Base-by-base conservation (phyloP, 2,888 invertebrate genomes). In the Doris montereyensis region DNA sequence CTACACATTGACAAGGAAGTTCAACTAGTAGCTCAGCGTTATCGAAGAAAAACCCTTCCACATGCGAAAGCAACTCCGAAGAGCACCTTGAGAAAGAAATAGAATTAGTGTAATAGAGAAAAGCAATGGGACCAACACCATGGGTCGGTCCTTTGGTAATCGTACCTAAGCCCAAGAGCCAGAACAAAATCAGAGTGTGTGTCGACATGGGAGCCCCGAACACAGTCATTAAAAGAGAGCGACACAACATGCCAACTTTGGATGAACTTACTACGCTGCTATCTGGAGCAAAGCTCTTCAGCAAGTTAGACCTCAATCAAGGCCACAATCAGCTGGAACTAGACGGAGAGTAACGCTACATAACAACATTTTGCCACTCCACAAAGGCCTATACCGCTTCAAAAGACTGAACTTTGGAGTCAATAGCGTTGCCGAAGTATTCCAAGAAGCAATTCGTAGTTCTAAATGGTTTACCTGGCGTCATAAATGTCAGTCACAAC, bases 311-410 rank as follows among this genome's bases (percentile, higher is more conserved):
- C 68, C 77, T 85, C 13, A 79, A 77, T 30, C 67, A 80, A 26
- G 85, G 81, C 2, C 86, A 84, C 73, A 84, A 85, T 71, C 86
- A 86, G 76, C 67, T 85, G 4, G 84, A 83, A 62, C 73, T 86
- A 0, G 82, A 83, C 13, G 73, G 79, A 28, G 52, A 76, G 1
- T 83, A 80, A 10, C 65, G 86, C 24, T 76, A 83, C 67, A 85
- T 84, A 68, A 68, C 68, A 26, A 68, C 68, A 68, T 68, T n/a
- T n/a, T n/a, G n/a, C n/a, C n/a, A n/a, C n/a, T n/a, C n/a, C 68
- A 68, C 30, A 68, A 26, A 26, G 68, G 68, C 26, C 68, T 28
- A 21, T 10, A 10, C 10, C 26, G 30, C 8, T 68, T 28, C 30
- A 68, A 68, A 24, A 3, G 68, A 26, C 68, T 68, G 3, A 28